Percentiles rank a stretch among this genome's conserved stretches.
Conservation (phyloP, 2,888 invertebrate species). For the Dryocosmus kuriphilus region DNA sequence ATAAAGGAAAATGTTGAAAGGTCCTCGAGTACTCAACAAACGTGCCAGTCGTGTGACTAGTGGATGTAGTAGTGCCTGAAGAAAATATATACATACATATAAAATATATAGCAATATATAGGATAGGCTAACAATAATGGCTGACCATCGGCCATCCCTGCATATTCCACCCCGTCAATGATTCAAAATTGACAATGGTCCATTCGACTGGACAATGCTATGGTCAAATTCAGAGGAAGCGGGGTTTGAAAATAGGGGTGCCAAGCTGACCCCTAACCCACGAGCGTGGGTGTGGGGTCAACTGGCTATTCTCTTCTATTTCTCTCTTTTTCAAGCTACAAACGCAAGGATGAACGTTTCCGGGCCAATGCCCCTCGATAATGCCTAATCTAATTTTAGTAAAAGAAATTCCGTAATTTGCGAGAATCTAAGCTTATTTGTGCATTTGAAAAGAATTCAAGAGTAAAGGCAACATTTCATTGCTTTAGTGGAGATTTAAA, state of each 20-base stretch:
- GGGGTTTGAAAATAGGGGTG: slow-evolving; percentile 66
- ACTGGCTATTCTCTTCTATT: slow-evolving; percentile 28
- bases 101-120: slow-evolving; percentile 38
- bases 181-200: slow-evolving; percentile 63
- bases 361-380: slow-evolving; percentile 39
- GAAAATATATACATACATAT: slow-evolving; percentile 25
- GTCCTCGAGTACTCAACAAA: slow-evolving; percentile 53
- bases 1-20: slow-evolving; percentile 53
- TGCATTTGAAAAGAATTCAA: not conserved
- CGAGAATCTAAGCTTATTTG: not conserved
- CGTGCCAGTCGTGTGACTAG: slow-evolving; percentile 26
- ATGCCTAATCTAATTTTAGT: slow-evolving; percentile 35
- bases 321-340: slow-evolving; percentile 41
- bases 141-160: slow-evolving; percentile 72
- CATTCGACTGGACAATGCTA: slow-evolving; percentile 71
- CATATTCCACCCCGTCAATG: slow-evolving; percentile 71
- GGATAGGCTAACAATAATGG: slow-evolving; percentile 67
- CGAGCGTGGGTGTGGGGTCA: slow-evolving; percentile 64
- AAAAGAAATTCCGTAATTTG: slow-evolving; percentile 33
- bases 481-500: not conserved
- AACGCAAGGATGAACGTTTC: slow-evolving; percentile 24
- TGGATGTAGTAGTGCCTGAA: not conserved
- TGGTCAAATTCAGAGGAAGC: slow-evolving; percentile 71
- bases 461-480: not conserved
- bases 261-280: slow-evolving; percentile 56